Conservation (phyloP, 2,888 invertebrate species). For the Dryadula phaetusa region DNA sequence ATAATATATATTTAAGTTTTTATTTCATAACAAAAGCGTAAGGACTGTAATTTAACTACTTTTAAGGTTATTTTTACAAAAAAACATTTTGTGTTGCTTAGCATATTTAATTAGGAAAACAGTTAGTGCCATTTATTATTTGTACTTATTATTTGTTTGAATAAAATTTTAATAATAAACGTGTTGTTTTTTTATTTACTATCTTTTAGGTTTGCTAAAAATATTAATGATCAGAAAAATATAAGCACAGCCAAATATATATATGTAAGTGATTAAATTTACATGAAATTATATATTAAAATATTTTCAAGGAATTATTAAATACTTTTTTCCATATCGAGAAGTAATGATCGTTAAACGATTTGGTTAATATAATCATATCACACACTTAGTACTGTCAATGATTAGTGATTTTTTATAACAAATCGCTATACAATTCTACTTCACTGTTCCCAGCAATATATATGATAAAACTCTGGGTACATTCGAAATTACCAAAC, state of each 20-base stretch:
- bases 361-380: no score
- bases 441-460: background rate
- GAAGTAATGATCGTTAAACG: no score
- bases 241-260: no score
- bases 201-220: no score
- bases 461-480: background rate
- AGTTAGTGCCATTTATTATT: constrained; percentile 11
- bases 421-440: background rate
- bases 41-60: background rate
- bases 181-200: background rate
- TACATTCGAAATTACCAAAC: background rate
- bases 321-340: no score
- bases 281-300: no score
- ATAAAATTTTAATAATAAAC: background rate
- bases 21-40: no score
- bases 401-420: background rate
- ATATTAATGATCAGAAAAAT: no score
- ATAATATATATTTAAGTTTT: no score
- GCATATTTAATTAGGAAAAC: background rate
- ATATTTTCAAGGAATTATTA: no score
- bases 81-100: background rate
- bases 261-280: no score
- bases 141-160: constrained; percentile 19
- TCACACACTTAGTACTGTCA: no score
- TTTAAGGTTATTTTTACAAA: background rate